Evolutionary conservation across 2,797 vertebrate species (phyloP), one percentile per base, ranked within the genome.

Genomic region (Tarsius wallacei): DNA sequence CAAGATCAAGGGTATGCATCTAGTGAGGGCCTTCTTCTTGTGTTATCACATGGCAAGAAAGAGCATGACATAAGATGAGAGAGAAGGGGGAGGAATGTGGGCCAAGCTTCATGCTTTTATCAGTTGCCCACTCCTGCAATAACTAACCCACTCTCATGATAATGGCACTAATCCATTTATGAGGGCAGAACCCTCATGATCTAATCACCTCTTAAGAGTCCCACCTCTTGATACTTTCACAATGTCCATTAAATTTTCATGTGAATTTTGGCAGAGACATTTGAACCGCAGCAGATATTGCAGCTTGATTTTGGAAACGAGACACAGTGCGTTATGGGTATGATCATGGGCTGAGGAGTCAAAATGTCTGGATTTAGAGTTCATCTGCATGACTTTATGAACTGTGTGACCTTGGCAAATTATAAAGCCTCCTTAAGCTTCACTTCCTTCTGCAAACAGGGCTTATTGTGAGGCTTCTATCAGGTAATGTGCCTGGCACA

Each of bases 381-480:
- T n/a, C 28, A n/a, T 77, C 26, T 74, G 64, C 15, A 3, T 9
- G 22, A 71, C 36, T 85, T 78, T 83, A 36, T 85, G 19, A 59
- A 83, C 68, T 73, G 21, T 64, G n/a, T 93, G 74, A 57, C 3
- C 26, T 97, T 89, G 53, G 33, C 59, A 87, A 55, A 70, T 88
- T 78, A 66, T n/a, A 96, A 80, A 91, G 74, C 14, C 53, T 90
- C 24, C 7, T 28, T 28, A 77, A 71, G 0, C 33, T 61, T 77
- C 22, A 64, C 1, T 80, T 76, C 14, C 31, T 94, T 89, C 42
- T 66, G 22, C 71, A 53, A 28, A 47, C 11, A 14, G 26, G 22
- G 28, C 16, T 4, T 2, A 36, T 21, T 12, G 36, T 24, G 28
- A 76, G 7, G 17, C 42, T 57, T 74, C 59, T 42, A 0, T 22